These are phyloP conservation scores for Ovibos moschatus DNA, from an alignment of 2,113 vertebrate species.

Conservation along the genomic window DNA sequence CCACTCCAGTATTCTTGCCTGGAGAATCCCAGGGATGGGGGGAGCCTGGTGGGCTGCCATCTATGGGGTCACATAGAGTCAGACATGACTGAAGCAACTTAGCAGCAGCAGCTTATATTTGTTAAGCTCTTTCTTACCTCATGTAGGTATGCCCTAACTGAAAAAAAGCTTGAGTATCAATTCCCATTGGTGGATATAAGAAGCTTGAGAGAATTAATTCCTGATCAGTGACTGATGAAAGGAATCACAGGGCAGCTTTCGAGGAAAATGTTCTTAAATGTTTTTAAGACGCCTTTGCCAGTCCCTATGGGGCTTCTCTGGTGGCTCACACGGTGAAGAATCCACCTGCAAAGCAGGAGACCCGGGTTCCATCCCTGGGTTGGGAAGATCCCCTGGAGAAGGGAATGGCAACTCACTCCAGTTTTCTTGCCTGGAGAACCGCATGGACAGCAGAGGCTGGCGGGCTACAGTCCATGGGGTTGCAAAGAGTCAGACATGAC, in stretches of 20 bases:
- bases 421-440: neutral
- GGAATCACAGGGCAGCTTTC: neutral
- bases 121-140: neutral
- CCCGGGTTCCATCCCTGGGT: neutral
- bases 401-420: neutral
- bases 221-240: neutral
- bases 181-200: neutral
- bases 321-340: neutral
- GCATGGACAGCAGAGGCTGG: neutral
- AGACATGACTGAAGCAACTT: fast-evolving
- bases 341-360: neutral
- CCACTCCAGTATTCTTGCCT: neutral
- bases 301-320: neutral
- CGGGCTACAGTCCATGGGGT: neutral
- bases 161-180: neutral
- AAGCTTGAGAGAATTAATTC: neutral
- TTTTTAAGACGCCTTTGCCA: neutral
- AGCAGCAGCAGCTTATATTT: neutral
- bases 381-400: neutral
- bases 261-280: neutral
- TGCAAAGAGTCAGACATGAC: neutral
- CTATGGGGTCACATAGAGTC: fast-evolving
- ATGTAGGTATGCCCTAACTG: neutral
- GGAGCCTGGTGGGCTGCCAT: neutral
- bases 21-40: no score